Percentiles rank a stretch among this genome's conserved stretches.
Evolutionary conservation across 2,797 vertebrate species (phyloP).

Genomic region (Tamandua tetradactyla): DNA sequence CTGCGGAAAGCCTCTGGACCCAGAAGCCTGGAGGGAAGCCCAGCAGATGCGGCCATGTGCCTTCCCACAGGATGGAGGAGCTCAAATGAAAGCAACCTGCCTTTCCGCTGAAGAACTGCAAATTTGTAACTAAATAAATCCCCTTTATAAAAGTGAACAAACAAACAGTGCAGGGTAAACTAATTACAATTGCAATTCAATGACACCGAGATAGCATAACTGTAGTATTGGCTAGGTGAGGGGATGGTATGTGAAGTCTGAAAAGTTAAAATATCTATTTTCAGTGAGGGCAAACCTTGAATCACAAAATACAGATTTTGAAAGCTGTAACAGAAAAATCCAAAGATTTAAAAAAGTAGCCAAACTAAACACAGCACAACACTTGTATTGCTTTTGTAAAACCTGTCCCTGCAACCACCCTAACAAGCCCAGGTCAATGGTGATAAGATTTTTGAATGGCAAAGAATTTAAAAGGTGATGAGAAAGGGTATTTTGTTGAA

Average conservation of each 20-base stretch:
- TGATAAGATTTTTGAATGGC: neutral
- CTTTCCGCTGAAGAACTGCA: too few relatives aligned
- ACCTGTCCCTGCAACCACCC: neutral
- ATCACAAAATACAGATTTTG: neutral
- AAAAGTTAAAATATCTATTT: neutral
- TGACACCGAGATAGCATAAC: constrained; percentile 65
- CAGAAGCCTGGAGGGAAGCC: too few relatives aligned
- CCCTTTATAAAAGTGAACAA: too few relatives aligned
- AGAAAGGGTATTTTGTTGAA: neutral
- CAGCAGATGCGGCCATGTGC: too few relatives aligned
- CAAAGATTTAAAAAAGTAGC: neutral
- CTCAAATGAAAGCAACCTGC: too few relatives aligned
- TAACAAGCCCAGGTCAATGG: neutral
- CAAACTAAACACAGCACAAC: neutral
- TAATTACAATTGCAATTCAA: constrained; percentile 62
- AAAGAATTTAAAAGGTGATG: too few relatives aligned
- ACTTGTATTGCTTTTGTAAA: neutral
- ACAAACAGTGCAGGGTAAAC: constrained; percentile 63
- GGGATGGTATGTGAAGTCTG: neutral
- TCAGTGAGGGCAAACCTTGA: neutral
- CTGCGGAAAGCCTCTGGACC: too few relatives aligned
- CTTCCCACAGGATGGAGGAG: too few relatives aligned
- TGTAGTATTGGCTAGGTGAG: constrained; percentile 30
- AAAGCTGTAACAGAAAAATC: neutral
- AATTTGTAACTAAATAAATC: too few relatives aligned